phyloP scores from a whole-genome alignment of 2,113 vertebrate species.

The Heterotilapia buettikoferi region DNA sequence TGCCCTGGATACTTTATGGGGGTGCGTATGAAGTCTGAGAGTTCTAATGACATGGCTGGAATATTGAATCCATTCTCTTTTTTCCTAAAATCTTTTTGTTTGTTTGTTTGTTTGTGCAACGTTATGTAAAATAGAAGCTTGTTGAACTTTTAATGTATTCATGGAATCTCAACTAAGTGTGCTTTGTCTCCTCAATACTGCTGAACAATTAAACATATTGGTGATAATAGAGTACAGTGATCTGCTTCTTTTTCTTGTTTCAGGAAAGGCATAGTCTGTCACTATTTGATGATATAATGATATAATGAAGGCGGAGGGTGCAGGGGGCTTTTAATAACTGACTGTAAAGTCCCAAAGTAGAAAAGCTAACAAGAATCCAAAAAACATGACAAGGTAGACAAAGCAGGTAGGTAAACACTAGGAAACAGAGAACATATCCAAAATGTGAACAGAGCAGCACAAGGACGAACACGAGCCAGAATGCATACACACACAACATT shows the following conservation, averaged over 20 bases:
- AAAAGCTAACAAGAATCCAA: background rate
- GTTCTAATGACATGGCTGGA: constrained; percentile 34
- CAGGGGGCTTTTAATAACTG: background rate
- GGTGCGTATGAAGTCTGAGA: constrained; percentile 14
- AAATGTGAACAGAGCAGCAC: background rate
- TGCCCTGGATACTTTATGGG: constrained; percentile 34
- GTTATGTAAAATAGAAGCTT: background rate
- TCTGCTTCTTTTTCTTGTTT: background rate
- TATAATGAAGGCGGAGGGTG: background rate
- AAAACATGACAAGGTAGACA: background rate
- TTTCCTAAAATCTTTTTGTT: background rate
- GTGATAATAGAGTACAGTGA: background rate
- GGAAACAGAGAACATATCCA: background rate
- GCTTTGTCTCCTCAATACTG: background rate
- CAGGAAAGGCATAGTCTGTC: background rate
- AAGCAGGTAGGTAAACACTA: background rate
- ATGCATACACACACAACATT: background rate
- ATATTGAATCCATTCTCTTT: background rate
- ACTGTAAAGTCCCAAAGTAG: background rate
- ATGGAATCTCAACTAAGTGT: background rate
- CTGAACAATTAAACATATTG: background rate
- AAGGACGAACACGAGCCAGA: background rate
- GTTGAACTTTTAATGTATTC: background rate
- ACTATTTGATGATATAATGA: background rate
- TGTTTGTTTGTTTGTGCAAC: background rate